Base-by-base conservation (phyloP, 2,113 vertebrate species). In the Tautogolabrus adspersus region DNA sequence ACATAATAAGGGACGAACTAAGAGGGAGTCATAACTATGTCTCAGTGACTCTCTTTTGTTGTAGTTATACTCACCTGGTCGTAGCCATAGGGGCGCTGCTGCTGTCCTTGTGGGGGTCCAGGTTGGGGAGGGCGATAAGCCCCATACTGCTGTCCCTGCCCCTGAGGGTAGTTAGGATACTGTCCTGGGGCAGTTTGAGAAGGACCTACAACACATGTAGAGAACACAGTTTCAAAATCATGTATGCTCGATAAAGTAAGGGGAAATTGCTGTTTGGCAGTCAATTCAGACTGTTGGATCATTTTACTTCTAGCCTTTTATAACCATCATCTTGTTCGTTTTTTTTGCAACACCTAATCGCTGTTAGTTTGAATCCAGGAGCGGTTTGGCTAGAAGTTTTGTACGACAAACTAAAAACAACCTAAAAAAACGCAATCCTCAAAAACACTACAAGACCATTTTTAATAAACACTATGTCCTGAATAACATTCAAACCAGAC, bases 81-180 rank as follows among this genome's bases (percentile, higher is more conserved):
- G 85, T 99, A 99, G 93, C 96, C 96, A 1, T 99, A 99, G 85
- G 98, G 97, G 92, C 98, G 97, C 90, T 99, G 98, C 79, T 97
- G 98, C 23, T 98, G 98, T 60, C 95, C 95, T 79, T 98, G 98
- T 9, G 97, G 97, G 67, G 97, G 97, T 58, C 96, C 98, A 18
- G 98, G 98, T 79, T 99, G 98, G 1, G 98, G 93, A 7, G 97
- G 95, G 85, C 98, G 95, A 80, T 99, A 99, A 47, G 80, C 96
- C 30, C 96, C 97, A 58, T 99, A 99, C 90, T 99, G 98, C 74
- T 98, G 98, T 8, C 98, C 97, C 91, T 99, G 97, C 74, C 96
- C 97, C 93, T 98, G 98, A 22, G 97, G 96, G 76, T 99, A 99
- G 92, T 96, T 98, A 18, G 97, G 95, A 87, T 99, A 99, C 89